Base-by-base conservation (phyloP, 2,113 vertebrate genomes). In the Hystrix cristata region DNA sequence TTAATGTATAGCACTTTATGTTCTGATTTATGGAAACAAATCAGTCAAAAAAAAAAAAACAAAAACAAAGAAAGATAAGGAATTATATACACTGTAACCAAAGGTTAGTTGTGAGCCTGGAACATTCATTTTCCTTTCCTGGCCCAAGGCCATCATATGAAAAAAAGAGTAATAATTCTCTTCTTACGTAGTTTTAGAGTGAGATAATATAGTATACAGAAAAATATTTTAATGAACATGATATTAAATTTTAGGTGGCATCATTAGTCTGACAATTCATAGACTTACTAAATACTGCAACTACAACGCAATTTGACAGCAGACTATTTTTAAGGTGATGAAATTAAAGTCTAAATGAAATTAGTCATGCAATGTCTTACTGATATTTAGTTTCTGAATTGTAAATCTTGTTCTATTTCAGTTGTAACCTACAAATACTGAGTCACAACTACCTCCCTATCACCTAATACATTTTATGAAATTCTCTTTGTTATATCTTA, bases 311-410 rank as follows among this genome's bases (percentile, higher is more conserved):
- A 2, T 5, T 87, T 76, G 87, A 46, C 7, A 87, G 46, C 21
- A 88, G 55, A 81, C 34, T 65, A 55, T 78, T 87, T 95, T 88
- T 81, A 94, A 76, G n/a, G 51, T 88, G 53, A 95, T 9, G 7
- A 34, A 86, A 76, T 87, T 92, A 25, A 81, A 95, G 59, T 65
- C 91, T 93, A 91, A 81, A 89, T 88, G 90, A 90, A 90, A 78
- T 93, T 93, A 78, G 51, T 87, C 38, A 74, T 67, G 16, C 76
- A 89, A 91, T 16, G 13, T 64, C 62, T 92, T 86, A 79, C 72
- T 92, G 62, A 25, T 69, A 48, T 10, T 67, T 88, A 72, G 43
- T 88, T 78, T 91, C 46, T 80, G 46, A 85, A 87, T 67, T 81
- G 31, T 34, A 74, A 95, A 81, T 86, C 46, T 94, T 85, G 25